Evolutionary conservation across 2,113 vertebrate species (phyloP).

Genomic region (Myanophis thanlyinensis): DNA sequence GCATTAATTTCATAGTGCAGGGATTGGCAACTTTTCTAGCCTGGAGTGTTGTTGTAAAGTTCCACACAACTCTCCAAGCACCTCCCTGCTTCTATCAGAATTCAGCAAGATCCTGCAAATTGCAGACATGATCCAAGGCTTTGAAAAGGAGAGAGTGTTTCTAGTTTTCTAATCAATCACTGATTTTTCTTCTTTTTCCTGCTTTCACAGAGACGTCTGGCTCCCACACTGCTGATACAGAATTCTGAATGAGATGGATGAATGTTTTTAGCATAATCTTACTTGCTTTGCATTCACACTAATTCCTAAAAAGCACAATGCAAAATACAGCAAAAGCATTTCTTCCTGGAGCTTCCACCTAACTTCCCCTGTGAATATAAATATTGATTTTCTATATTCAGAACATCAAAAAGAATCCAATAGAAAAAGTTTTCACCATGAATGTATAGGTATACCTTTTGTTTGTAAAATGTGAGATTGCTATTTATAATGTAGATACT

Average conservation of each 20-base stretch:
- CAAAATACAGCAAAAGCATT: conserved; percentile 31
- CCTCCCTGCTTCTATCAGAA: neutral
- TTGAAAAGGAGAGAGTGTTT: neutral
- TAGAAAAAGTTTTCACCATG: conserved; percentile 45
- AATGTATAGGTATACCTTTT: conserved; percentile 29
- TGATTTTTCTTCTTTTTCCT: neutral
- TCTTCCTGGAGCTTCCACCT: conserved; percentile 16
- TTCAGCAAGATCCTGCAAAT: neutral
- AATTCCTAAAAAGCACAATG: conserved; percentile 24
- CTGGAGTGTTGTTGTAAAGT: neutral
- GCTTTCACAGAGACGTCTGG: neutral
- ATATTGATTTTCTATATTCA: conserved; percentile 55
- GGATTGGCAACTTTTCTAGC: neutral
- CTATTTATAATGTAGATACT: conserved; percentile 6
- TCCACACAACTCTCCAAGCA: neutral
- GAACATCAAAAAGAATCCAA: conserved; percentile 31
- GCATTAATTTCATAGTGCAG: neutral
- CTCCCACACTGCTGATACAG: no score
- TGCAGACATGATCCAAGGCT: neutral
- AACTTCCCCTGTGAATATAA: conserved; percentile 48
- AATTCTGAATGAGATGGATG: neutral
- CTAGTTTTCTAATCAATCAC: neutral
- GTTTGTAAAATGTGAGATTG: conserved; percentile 35
- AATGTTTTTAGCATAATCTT: conserved; percentile 25
- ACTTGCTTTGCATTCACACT: conserved; percentile 35